Percentiles rank a stretch among this genome's conserved stretches.
Evolutionary conservation across 2,888 invertebrate genomes (phyloP).

Genomic region (Oligia latruncula): DNA sequence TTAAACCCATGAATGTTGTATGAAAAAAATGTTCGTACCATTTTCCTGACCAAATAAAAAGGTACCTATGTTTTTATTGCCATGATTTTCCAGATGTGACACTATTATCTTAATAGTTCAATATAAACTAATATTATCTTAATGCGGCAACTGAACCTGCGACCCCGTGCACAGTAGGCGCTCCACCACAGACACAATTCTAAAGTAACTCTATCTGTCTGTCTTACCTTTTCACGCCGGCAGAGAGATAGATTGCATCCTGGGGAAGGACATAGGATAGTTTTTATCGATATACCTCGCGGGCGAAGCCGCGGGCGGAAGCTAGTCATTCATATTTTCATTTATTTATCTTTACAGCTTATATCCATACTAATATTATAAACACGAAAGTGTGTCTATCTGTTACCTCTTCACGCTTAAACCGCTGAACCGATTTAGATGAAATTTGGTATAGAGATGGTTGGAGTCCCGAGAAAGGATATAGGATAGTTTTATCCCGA

Average conservation of each 20-base stretch:
- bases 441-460: too few relatives aligned
- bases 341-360: neutral
- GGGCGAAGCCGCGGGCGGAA: too few relatives aligned
- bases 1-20: neutral
- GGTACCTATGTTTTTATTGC: neutral
- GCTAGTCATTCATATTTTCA: neutral
- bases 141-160: slow-evolving; percentile 34
- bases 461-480: too few relatives aligned
- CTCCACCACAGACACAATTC: neutral
- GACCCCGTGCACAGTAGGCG: slow-evolving; percentile 9
- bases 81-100: slow-evolving; percentile 16
- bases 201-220: too few relatives aligned
- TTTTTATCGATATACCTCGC: too few relatives aligned
- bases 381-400: too few relatives aligned
- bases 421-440: too few relatives aligned
- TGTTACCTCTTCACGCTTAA: too few relatives aligned
- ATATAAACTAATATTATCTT: slow-evolving; percentile 20
- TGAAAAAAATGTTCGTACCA: neutral
- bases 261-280: too few relatives aligned
- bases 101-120: slow-evolving; percentile 18
- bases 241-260: too few relatives aligned
- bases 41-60: neutral
- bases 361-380: neutral
- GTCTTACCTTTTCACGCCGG: too few relatives aligned
- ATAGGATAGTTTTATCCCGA: too few relatives aligned